Evolutionary conservation across 2,797 vertebrate genomes (phyloP).

Genomic region (Labeo calbasu): DNA sequence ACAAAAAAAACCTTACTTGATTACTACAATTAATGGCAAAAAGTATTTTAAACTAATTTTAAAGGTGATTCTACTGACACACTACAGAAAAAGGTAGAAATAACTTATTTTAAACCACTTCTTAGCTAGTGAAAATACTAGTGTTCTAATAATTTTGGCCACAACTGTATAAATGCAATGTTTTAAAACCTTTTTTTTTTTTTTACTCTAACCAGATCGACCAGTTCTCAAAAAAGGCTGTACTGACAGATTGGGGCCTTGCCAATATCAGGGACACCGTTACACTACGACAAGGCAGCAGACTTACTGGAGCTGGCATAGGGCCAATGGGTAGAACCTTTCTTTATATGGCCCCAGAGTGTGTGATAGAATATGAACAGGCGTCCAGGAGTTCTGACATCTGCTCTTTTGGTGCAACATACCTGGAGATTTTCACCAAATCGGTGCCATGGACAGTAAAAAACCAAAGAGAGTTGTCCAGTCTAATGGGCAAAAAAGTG

Average conservation of each 20-base stretch:
- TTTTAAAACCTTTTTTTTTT: background rate
- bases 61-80: too few relatives aligned
- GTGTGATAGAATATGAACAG: background rate
- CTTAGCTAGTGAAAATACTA: background rate
- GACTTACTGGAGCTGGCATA: background rate
- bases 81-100: too few relatives aligned
- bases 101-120: too few relatives aligned
- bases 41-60: too few relatives aligned
- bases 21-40: too few relatives aligned
- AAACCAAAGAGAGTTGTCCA: background rate
- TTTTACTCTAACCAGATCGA: background rate
- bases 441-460: background rate
- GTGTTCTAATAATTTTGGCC: too few relatives aligned
- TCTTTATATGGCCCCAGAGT: background rate
- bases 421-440: constrained; percentile 3
- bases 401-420: background rate
- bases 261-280: background rate
- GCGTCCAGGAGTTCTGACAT: background rate
- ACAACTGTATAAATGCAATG: too few relatives aligned
- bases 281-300: background rate
- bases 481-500: background rate
- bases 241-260: background rate
- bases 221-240: background rate
- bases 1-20: too few relatives aligned
- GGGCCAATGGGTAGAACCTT: constrained; percentile 5